These are phyloP conservation scores for Phocides pigmalion DNA, from an alignment of 1,140 invertebrate genomes.

Conservation along the genomic window DNA sequence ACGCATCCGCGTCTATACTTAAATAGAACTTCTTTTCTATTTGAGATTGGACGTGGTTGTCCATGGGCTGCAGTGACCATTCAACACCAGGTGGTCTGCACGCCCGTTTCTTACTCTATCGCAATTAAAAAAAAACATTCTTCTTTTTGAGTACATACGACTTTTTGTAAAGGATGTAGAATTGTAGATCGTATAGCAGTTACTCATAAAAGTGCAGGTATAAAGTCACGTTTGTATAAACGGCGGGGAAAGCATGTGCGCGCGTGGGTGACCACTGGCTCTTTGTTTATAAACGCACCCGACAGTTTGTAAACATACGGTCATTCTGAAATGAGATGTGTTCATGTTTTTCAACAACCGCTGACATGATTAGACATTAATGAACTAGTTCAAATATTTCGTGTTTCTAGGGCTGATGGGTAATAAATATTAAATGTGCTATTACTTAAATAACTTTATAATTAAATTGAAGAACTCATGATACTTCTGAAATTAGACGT, in stretches of 20 bases:
- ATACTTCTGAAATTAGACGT: no score
- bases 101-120: no score
- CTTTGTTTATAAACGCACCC: slow-evolving; percentile 53
- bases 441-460: not conserved
- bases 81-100: no score
- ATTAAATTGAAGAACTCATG: no score
- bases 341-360: slow-evolving; percentile 57
- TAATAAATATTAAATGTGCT: not conserved
- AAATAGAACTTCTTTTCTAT: no score
- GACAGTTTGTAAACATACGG: slow-evolving; percentile 57
- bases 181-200: no score
- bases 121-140: no score
- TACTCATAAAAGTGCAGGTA: not conserved
- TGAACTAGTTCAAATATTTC: slow-evolving; percentile 16
- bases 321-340: slow-evolving; percentile 52
- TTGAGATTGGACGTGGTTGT: no score
- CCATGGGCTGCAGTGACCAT: no score
- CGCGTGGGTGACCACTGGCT: slow-evolving; percentile 24
- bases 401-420: slow-evolving; percentile 1
- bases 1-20: no score
- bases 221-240: slow-evolving; percentile 22
- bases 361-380: slow-evolving; percentile 28
- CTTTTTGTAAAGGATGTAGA: no score
- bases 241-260: slow-evolving; percentile 14
- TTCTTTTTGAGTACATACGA: no score